Conservation (phyloP, 1,140 invertebrate genomes). For the Charaxes varanes region DNA sequence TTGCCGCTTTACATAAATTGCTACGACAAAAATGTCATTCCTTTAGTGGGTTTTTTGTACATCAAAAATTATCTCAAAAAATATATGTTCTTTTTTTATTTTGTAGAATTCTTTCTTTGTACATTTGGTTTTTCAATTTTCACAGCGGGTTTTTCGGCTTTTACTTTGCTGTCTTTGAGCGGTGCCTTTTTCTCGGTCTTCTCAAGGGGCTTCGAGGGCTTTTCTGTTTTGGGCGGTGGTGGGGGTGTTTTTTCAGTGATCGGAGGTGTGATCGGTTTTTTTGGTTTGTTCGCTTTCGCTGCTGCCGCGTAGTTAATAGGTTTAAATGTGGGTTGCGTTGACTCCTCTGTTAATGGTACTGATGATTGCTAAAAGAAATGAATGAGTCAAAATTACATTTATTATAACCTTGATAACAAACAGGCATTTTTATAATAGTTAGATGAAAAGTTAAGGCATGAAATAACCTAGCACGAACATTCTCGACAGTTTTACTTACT, state of each 20-base stretch:
- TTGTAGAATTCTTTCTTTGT: conserved; percentile 51
- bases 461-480: too few relatives aligned
- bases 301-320: conserved; percentile 65
- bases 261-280: conserved; percentile 32
- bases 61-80: background rate
- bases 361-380: conserved; percentile 29
- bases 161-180: conserved; percentile 17
- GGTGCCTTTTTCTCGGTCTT: conserved; percentile 18
- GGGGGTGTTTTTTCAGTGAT: conserved; percentile 18
- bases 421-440: too few relatives aligned
- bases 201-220: conserved; percentile 17
- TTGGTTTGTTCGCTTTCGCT: conserved; percentile 53
- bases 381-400: too few relatives aligned
- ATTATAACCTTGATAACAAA: too few relatives aligned
- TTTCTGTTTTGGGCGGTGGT: conserved; percentile 15
- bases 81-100: conserved; percentile 22
- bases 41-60: conserved; percentile 3
- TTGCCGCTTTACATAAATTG: conserved; percentile 7
- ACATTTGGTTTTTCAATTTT: conserved; percentile 22
- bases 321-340: conserved; percentile 29
- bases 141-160: conserved; percentile 18
- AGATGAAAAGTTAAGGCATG: too few relatives aligned
- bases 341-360: conserved; percentile 28
- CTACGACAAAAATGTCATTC: background rate
- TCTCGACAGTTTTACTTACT: too few relatives aligned